phyloP scores from a whole-genome alignment of 2,113 vertebrate species.

The Varanus salvator region DNA sequence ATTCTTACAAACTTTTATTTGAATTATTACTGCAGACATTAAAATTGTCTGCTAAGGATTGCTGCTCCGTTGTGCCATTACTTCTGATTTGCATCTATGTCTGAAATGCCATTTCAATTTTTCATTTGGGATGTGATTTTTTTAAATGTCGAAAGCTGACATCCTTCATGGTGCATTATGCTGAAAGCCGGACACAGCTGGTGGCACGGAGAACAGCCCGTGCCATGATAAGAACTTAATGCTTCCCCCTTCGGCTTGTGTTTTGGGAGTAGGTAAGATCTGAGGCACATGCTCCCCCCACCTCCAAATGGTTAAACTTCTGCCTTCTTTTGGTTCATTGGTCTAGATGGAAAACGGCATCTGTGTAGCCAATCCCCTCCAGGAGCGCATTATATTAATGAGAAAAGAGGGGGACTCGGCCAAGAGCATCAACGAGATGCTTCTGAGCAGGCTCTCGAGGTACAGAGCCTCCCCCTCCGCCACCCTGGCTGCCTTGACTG shows the following conservation, averaged over 20 bases:
- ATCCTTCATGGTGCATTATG: background rate
- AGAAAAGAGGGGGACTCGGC: constrained; percentile 98
- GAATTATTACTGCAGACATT: too few relatives aligned
- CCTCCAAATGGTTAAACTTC: background rate
- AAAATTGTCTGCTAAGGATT: too few relatives aligned
- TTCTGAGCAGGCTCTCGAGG: constrained; percentile 94
- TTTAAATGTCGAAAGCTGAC: background rate
- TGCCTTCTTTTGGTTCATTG: constrained; percentile 13
- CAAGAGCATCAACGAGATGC: constrained; percentile 98
- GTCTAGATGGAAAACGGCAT: constrained; percentile 87
- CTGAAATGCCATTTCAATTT: background rate
- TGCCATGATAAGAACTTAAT: background rate
- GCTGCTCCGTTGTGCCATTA: too few relatives aligned
- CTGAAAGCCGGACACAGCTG: background rate
- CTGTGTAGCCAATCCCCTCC: constrained; percentile 87
- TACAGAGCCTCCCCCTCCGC: constrained; percentile 96
- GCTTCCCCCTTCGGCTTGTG: background rate
- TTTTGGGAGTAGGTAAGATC: background rate
- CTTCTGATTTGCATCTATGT: background rate
- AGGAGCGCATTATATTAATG: constrained; percentile 93
- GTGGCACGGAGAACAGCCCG: background rate
- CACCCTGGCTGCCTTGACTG: constrained; percentile 94
- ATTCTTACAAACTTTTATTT: too few relatives aligned
- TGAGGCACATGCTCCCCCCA: rapidly evolving
- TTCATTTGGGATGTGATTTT: background rate